Evolutionary conservation across 2,113 vertebrate genomes (phyloP).

Genomic region (Centrocercus urophasianus): DNA sequence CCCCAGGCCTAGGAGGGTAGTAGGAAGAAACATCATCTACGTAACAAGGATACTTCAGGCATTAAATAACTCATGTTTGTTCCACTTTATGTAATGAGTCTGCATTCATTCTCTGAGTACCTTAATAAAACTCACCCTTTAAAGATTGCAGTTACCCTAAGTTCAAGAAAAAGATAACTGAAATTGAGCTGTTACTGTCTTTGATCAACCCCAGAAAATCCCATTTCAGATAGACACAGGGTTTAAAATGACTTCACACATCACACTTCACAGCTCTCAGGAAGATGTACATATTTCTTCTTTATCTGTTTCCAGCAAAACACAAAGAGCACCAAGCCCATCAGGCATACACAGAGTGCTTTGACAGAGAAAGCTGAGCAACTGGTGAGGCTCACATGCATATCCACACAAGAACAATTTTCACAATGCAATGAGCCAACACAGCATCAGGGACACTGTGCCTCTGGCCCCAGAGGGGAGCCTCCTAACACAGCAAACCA

Average conservation of each 20-base stretch:
- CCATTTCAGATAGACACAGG: not conserved
- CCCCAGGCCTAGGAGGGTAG: not conserved
- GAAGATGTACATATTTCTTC: not conserved
- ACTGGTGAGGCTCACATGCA: not conserved
- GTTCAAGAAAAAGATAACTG: not conserved
- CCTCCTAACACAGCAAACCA: not conserved
- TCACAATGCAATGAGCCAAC: fast-evolving
- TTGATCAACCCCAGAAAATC: not conserved
- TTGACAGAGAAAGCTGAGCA: not conserved
- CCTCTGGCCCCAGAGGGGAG: not conserved
- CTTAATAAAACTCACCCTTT: not conserved
- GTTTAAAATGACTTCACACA: not conserved
- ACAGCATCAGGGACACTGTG: fast-evolving
- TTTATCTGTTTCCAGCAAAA: not conserved
- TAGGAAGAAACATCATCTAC: not conserved
- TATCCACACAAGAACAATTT: not conserved
- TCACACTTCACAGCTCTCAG: not conserved
- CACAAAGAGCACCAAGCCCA: not conserved
- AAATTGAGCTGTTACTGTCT: too few relatives aligned
- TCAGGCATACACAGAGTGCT: fast-evolving
- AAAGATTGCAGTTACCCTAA: not conserved
- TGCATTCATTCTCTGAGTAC: not conserved
- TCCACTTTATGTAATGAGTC: not conserved
- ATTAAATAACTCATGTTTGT: not conserved
- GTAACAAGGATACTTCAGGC: not conserved